Percentiles rank a stretch among this genome's conserved stretches.
Conservation (phyloP, 2,888 invertebrate genomes). For the Hirudinaria manillensis region DNA sequence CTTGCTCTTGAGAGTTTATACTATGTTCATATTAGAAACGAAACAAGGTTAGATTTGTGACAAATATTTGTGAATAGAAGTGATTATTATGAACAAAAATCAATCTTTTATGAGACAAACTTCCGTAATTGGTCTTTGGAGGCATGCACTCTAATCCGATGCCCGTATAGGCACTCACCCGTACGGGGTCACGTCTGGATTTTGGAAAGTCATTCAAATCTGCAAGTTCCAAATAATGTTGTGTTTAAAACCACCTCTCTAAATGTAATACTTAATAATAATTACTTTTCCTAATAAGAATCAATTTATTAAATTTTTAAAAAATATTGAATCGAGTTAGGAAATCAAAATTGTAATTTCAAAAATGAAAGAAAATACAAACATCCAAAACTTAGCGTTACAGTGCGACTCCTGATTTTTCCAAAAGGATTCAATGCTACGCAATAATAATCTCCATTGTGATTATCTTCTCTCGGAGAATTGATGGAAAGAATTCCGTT, state of each 20-base stretch:
- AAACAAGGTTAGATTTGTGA: not conserved
- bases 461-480: conserved; percentile 41
- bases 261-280: too few relatives aligned
- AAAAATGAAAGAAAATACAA: conserved; percentile 33
- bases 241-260: not conserved
- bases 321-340: too few relatives aligned
- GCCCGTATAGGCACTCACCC: conserved; percentile 42
- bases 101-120: conserved; percentile 45
- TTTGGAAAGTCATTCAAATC: conserved; percentile 50
- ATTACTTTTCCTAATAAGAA: too few relatives aligned
- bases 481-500: conserved; percentile 48
- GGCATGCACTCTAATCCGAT: conserved; percentile 57
- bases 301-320: too few relatives aligned
- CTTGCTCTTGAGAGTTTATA: not conserved
- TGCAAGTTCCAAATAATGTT: conserved; percentile 34
- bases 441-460: conserved; percentile 48
- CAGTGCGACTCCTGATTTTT: conserved; percentile 42
- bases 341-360: too few relatives aligned
- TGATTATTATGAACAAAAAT: not conserved
- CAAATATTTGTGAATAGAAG: not conserved
- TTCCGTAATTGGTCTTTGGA: conserved; percentile 76
- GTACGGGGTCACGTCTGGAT: conserved; percentile 44
- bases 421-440: conserved; percentile 45
- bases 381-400: conserved; percentile 47
- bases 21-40: conserved; percentile 15